Evolutionary conservation across 1,140 invertebrate genomes (phyloP).

Genomic region (Drosophila obscura): DNA sequence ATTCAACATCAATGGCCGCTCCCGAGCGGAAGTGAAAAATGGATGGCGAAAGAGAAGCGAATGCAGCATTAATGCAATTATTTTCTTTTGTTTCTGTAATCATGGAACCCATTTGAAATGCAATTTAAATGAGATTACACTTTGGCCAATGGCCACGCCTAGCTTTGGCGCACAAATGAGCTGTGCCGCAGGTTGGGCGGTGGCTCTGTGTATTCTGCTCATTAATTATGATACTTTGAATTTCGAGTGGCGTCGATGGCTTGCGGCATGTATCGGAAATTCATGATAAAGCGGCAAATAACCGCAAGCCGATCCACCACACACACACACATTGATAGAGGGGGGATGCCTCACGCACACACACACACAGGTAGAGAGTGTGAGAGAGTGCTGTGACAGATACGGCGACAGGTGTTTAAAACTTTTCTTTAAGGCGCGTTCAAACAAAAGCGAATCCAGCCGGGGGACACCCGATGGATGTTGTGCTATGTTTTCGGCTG

Average conservation of each 20-base stretch:
- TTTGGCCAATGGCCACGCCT: conserved; percentile 27
- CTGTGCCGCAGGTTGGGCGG: neutral
- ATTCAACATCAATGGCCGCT: conserved; percentile 5
- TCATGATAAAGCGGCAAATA: conserved; percentile 54
- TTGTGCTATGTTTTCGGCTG: conserved; percentile 22
- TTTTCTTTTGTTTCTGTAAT: conserved; percentile 39
- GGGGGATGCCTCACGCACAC: neutral
- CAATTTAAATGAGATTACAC: conserved; percentile 64
- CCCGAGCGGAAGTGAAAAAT: conserved; percentile 49
- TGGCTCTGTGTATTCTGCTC: conserved; percentile 27
- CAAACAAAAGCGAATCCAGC: conserved; percentile 20
- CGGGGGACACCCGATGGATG: conserved; percentile 14
- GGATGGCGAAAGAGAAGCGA: conserved; percentile 7
- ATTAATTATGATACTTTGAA: conserved; percentile 76
- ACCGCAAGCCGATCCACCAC: conserved; percentile 45
- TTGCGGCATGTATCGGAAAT: conserved; percentile 66
- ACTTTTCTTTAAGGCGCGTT: conserved; percentile 46
- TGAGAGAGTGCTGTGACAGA: neutral
- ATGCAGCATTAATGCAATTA: conserved; percentile 60
- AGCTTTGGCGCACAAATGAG: conserved; percentile 11
- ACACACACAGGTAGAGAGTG: neutral
- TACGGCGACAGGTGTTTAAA: conserved; percentile 57
- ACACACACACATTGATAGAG: conserved; percentile 7
- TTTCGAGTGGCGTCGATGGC: conserved; percentile 33
- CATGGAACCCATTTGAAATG: conserved; percentile 28